Evolutionary conservation across 2,113 vertebrate species (phyloP).

Genomic region (Hemicordylus capensis): DNA sequence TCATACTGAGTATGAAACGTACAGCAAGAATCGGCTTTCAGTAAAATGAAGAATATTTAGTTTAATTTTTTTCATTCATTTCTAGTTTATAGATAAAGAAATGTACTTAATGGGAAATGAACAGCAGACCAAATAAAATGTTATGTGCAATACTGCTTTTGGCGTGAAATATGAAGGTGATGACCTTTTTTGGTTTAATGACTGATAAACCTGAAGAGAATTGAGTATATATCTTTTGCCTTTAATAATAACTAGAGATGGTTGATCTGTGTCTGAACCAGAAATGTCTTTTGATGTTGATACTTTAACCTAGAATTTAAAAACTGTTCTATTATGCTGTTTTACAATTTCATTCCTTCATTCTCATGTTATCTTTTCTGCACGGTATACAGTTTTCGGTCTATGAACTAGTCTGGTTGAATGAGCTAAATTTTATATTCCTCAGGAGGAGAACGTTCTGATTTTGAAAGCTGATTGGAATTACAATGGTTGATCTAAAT

Average conservation of each 20-base stretch:
- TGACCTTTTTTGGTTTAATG: slow-evolving; percentile 1
- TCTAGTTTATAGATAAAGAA: background rate
- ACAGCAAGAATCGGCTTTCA: background rate
- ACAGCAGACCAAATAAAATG: background rate
- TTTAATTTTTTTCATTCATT: background rate
- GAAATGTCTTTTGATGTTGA: background rate
- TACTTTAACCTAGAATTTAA: background rate
- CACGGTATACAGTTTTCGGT: background rate
- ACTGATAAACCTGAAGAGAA: background rate
- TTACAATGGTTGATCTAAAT: background rate
- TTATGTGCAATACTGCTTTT: background rate
- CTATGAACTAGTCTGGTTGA: background rate
- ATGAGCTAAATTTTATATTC: background rate
- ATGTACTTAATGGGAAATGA: background rate
- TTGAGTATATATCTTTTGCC: background rate
- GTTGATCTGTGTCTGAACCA: background rate
- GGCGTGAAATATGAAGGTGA: background rate
- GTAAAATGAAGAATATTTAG: background rate
- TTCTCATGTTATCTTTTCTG: background rate
- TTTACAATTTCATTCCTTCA: background rate
- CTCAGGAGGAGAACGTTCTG: background rate
- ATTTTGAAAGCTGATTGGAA: background rate
- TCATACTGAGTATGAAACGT: background rate
- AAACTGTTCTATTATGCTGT: background rate
- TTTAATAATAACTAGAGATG: background rate